Base-by-base conservation (phyloP, 2,113 vertebrate species). In the Corydoras sp. region DNA sequence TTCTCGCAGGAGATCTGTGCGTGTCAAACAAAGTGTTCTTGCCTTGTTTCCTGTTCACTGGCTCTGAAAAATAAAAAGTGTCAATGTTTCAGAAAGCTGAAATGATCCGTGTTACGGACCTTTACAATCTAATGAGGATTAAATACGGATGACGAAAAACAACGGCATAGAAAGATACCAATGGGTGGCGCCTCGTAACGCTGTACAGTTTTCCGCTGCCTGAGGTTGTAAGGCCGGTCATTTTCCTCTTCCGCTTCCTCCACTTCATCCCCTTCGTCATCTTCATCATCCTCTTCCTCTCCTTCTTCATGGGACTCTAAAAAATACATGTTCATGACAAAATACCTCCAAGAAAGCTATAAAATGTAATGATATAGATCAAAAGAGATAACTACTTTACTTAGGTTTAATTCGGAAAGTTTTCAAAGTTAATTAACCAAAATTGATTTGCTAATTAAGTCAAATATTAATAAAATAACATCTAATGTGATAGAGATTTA, bases 141-240 rank as follows among this genome's bases (percentile, higher is more conserved):
- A 50, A 11, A 50, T 50, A 11, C 11, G 49, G 2, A 50, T 24
- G 18, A 24, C 2, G 1, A 55, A 55, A 13, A 11, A 55, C 53
- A 51, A 51, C 49, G 49, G 11, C 7, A 35, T 6, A 24, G 11
- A 1, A n/a, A 3, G 48, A 9, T 82, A 99, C 97, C 97, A 81
- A 99, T 99, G 66, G 97, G 96, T 59, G 94, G 97, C 9, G 97
- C 97, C 81, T 99, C 95, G 14, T 99, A 99, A 85, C 96, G 85
- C 81, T 99, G 96, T 80, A 99, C 94, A 3, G 96, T 95, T 90
- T 98, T 99, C 35, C 96, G 92, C 84, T 99, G 96, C 86, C 97
- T 92, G 80, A 99, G 87, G 84, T 98, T 98, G 84, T 99, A 99
- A 0, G 93, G 96, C 2, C 96, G 87, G 85, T 95, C 95, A 10